Base-by-base conservation (phyloP, 2,888 invertebrate species). In the Aphodius granarius region DNA sequence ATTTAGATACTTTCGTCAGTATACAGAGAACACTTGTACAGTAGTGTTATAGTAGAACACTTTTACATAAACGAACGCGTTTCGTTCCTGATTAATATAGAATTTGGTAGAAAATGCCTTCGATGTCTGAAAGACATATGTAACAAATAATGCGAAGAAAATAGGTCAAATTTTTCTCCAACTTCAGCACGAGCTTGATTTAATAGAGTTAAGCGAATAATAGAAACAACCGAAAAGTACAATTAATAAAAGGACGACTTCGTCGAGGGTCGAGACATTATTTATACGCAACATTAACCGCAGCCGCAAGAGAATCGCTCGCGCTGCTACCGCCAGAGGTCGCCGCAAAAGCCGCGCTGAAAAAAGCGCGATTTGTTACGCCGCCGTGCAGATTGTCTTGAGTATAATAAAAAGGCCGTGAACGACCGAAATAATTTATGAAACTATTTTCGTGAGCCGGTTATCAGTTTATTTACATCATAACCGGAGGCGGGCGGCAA, bases 401-500 rank as follows among this genome's bases (percentile, higher is more conserved):
- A 66, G 66, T 74, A 65, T 71, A 71, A 76, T 63, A 72, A 72
- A 74, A 73, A 73, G 73, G 68, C 21, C 63, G 23, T 43, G 71
- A 74, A 76, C 43, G 68, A 71, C 21, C 65, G 66, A 74, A 43
- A 63, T 74, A 74, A 76, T 74, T 74, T 76, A 76, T 76, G 75
- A 70, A 73, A 75, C 73, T 75, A 75, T 74, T 76, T 74, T 66
- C 72, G 74, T 75, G 63, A 71, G 76, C 74, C 15, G 72, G 43
- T 43, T 73, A 73, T 72, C 76, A 72, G 72, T 76, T 73, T 73
- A 74, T 76, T 76, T 72, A 73, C 75, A 75, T 76, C 71, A 43
- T 43, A 43, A 43, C 43, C 68, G 21, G 66, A 66, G 66, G 66
- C 73, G 68, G 72, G 74, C 72, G 63, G 73, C 75, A 75, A 75